Evolutionary conservation across 2,113 vertebrate genomes (phyloP).

Genomic region (Urocitellus parryii): DNA sequence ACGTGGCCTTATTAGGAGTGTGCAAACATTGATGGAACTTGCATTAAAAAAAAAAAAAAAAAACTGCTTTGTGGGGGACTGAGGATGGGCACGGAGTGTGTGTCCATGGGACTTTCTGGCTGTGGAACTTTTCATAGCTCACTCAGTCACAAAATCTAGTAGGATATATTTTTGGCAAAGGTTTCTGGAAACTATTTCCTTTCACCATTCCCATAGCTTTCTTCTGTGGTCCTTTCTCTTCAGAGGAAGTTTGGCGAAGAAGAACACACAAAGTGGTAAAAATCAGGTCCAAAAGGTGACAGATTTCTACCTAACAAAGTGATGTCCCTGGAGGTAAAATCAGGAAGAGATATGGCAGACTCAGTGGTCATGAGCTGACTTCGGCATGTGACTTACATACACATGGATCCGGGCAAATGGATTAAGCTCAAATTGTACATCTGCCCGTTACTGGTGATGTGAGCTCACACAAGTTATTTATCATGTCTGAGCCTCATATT

Average conservation of each 20-base stretch:
- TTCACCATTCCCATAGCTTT: conserved; percentile 3
- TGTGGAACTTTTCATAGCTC: neutral
- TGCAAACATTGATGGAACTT: neutral
- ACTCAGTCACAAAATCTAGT: conserved; percentile 38
- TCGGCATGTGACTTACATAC: neutral
- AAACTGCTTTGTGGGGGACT: neutral
- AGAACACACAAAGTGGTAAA: neutral
- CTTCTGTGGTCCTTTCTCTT: conserved; percentile 25
- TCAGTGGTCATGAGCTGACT: neutral
- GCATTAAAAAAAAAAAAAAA: neutral
- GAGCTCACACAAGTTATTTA: neutral
- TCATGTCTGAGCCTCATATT: neutral
- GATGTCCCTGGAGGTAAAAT: neutral
- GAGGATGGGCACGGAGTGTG: neutral
- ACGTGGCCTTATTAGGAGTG: neutral
- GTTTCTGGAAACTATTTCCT: conserved; percentile 45
- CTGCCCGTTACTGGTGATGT: neutral
- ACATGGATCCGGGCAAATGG: neutral
- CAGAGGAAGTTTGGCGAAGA: conserved; percentile 48
- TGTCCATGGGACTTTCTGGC: neutral
- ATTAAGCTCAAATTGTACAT: neutral
- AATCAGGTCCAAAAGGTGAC: neutral
- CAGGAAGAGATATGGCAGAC: neutral
- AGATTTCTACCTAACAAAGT: neutral
- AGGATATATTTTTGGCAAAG: conserved; percentile 16